These are phyloP conservation scores for Corticium candelabrum DNA, from an alignment of 37 sponge, comb jelly and placozoan species.

Conservation along the genomic window DNA sequence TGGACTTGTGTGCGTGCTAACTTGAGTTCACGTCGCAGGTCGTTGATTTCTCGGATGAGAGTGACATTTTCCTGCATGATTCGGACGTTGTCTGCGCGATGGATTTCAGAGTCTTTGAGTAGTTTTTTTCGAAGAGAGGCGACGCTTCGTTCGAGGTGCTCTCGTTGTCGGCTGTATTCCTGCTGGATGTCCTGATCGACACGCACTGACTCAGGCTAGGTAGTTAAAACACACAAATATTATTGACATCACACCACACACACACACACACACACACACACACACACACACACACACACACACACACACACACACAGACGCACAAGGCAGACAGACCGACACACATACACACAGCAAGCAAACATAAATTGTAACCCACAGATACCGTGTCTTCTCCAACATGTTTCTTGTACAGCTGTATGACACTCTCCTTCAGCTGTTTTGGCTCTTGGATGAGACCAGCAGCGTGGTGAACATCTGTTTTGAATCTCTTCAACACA, in stretches of 20 bases:
- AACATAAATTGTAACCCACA: not conserved
- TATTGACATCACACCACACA: not conserved
- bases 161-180: conserved; percentile 81
- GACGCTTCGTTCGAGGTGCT: conserved; percentile 93
- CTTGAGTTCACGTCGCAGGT: conserved; percentile 81
- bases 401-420: conserved; percentile 25
- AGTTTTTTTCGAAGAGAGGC: conserved; percentile 90
- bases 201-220: not conserved
- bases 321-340: too few relatives aligned
- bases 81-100: conserved; percentile 76
- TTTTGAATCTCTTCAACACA: conserved; percentile 63
- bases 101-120: conserved; percentile 85
- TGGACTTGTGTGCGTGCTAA: conserved; percentile 59
- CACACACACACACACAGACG: conserved; percentile 5
- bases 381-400: conserved; percentile 36
- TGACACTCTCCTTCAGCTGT: conserved; percentile 69
- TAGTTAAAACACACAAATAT: not conserved
- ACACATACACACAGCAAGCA: too few relatives aligned
- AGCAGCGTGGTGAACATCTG: conserved; percentile 68
- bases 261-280: conserved; percentile 7
- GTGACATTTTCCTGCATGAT: conserved; percentile 82
- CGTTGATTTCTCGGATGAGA: conserved; percentile 92
- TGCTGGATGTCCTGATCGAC: conserved; percentile 55
- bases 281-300: not conserved
- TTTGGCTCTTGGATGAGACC: conserved; percentile 87